phyloP scores from a whole-genome alignment of 2,113 vertebrate species.

The Spea multiplicata region DNA sequence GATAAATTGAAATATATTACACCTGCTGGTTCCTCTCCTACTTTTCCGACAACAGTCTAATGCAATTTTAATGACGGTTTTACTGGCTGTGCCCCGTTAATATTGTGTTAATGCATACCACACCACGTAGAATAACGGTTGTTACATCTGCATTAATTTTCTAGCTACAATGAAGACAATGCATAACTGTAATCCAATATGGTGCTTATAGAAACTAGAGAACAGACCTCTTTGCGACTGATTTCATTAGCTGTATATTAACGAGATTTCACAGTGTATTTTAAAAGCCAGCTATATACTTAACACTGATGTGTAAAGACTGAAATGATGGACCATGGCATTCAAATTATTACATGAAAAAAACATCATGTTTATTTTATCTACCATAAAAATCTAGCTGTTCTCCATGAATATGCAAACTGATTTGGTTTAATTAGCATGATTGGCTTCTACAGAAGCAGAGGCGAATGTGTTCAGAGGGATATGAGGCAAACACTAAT shows the following conservation, averaged over 20 bases:
- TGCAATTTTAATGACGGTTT: neutral
- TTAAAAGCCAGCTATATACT: constrained; percentile 46
- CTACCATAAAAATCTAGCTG: constrained; percentile 69
- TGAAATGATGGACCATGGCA: constrained; percentile 44
- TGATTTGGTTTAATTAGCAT: constrained; percentile 73
- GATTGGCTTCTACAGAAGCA: constrained; percentile 70
- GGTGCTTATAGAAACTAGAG: constrained; percentile 18
- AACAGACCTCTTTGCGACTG: constrained; percentile 24
- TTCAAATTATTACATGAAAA: constrained; percentile 55
- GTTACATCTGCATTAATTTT: neutral
- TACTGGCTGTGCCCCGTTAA: neutral
- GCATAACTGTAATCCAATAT: constrained; percentile 30
- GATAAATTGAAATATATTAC: too few relatives aligned
- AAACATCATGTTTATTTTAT: constrained; percentile 67
- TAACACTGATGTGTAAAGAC: constrained; percentile 46
- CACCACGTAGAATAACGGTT: constrained; percentile 8
- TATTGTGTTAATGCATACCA: constrained; percentile 22
- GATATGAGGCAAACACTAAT: constrained; percentile 68
- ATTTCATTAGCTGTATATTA: constrained; percentile 46
- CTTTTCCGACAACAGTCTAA: neutral
- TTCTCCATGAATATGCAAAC: constrained; percentile 75
- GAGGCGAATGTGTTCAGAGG: constrained; percentile 63
- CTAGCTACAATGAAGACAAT: constrained; percentile 1
- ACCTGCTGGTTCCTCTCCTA: too few relatives aligned
- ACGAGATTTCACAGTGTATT: constrained; percentile 41